Evolutionary conservation across 2,113 vertebrate genomes (phyloP).

Genomic region (Eleginops maclovinus): DNA sequence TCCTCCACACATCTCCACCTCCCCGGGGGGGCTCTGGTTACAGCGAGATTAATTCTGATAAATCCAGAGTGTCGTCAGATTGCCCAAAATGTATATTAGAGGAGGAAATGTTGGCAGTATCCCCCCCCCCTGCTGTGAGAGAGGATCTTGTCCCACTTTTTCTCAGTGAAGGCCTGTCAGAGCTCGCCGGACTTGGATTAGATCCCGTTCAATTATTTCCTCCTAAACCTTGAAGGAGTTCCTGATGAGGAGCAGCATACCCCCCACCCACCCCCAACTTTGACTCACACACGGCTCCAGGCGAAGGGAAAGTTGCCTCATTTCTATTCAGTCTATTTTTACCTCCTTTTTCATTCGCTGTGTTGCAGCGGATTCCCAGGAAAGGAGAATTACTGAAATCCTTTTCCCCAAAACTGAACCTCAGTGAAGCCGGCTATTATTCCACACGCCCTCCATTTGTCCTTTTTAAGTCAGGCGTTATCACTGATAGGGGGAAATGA

Average conservation of each 20-base stretch:
- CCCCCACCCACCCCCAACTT: slow-evolving; percentile 48
- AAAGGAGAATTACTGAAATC: slow-evolving; percentile 65
- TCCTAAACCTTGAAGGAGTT: slow-evolving; percentile 57
- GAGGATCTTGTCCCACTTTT: slow-evolving; percentile 53
- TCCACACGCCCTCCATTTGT: slow-evolving; percentile 35
- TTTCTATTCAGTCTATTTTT: slow-evolving; percentile 80
- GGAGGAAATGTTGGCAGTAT: not conserved
- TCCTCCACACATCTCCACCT: not conserved
- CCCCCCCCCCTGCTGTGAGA: not conserved
- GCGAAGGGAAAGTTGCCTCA: slow-evolving; percentile 70
- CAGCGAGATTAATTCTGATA: slow-evolving; percentile 46
- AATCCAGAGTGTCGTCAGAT: slow-evolving; percentile 30
- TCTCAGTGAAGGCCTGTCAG: slow-evolving; percentile 33
- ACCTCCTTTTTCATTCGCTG: slow-evolving; percentile 56
- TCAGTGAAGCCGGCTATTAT: slow-evolving; percentile 4
- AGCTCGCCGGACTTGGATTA: slow-evolving; percentile 49
- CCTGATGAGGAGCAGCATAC: slow-evolving; percentile 26
- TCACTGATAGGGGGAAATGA: not conserved
- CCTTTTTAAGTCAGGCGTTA: slow-evolving; percentile 13
- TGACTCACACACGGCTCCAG: slow-evolving; percentile 69
- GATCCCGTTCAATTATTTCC: slow-evolving; percentile 14
- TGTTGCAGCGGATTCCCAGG: slow-evolving; percentile 53
- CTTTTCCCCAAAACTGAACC: slow-evolving; percentile 22
- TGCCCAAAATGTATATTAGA: slow-evolving; percentile 7
- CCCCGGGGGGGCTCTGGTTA: slow-evolving; percentile 10